Evolutionary conservation across 2,797 vertebrate species (phyloP), one percentile per base, ranked within the genome.

Genomic region (Enteromius trimaculatus): DNA sequence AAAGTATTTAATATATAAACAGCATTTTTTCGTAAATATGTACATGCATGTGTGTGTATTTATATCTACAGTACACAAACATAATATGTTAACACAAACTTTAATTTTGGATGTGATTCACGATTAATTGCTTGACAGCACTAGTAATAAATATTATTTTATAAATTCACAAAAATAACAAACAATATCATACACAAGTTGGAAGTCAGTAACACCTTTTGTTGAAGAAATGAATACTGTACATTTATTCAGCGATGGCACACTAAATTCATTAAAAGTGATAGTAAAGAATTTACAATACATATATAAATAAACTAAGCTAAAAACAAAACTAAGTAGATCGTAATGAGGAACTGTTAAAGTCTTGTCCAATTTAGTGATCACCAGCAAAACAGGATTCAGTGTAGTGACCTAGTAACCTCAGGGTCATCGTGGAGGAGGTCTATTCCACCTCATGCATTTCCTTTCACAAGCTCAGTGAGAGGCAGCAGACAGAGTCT

Each of bases 401-500:
- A 55, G 5, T n/a, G n/a, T 0, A 17, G 21, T 49, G 26, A 81
- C 68, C 79, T 47, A 62, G 53, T 81, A 72, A 62, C 72, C 26
- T 81, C 26, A 23, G 53, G 53, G 7, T 81, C 68, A 71, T 49
- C 26, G 21, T n/a, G 29, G 29, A 29, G 34, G 16, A 58, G 78
- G 23, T 55, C 34, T n/a, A 10, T 42, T 21, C 23, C 53, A 71
- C 34, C 14, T 8, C 53, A 77, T 55, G 53, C 29, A 44, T 44
- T 65, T 77, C n/a, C 79, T 71, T 65, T 77, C 66, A 47, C 44
- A 42, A 64, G 29, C 65, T 85, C 19, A 7, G 66, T 26, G 58
- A 49, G 47, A 64, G 53, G 72, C 49, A 71, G 65, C 82, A 85
- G 85, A 86, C 13, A 44, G 77, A 79, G 69, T 65, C 62, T 49